Evolutionary conservation across 2,113 vertebrate species (phyloP).

Genomic region (Pyrgilauda ruficollis): DNA sequence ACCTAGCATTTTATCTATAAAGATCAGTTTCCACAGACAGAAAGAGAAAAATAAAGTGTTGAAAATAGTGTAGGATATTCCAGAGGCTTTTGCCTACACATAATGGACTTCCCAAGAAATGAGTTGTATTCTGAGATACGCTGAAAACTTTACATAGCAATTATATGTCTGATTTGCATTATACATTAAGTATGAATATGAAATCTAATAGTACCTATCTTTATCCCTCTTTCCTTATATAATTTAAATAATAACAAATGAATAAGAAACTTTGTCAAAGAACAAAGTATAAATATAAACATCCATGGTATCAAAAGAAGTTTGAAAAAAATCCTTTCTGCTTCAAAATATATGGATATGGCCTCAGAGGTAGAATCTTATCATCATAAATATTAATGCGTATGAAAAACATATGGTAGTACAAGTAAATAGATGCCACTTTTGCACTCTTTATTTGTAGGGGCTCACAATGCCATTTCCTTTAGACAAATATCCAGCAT

Average conservation of each 20-base stretch:
- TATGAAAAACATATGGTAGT: not conserved
- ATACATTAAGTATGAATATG: not conserved
- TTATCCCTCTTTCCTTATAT: not conserved
- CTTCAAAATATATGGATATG: not conserved
- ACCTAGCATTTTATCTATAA: not conserved
- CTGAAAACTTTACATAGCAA: not conserved
- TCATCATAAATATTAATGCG: not conserved
- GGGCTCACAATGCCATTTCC: rapidly evolving
- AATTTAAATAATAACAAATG: not conserved
- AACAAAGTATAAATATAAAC: not conserved
- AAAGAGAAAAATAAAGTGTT: rapidly evolving
- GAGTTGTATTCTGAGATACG: not conserved
- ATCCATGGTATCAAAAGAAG: not conserved
- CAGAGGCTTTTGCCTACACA: not conserved
- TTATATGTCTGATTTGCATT: not conserved
- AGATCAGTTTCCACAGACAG: not conserved
- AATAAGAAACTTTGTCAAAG: not conserved
- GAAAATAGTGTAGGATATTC: not conserved
- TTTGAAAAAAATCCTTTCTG: not conserved
- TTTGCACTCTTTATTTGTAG: not conserved
- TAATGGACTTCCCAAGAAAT: not conserved
- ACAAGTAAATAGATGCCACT: not conserved
- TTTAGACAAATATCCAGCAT: not conserved
- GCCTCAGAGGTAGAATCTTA: not conserved
- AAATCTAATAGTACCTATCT: not conserved